These are phyloP conservation scores for Syrmaticus mikado DNA, from an alignment of 2,113 vertebrate genomes.

Conservation along the genomic window DNA sequence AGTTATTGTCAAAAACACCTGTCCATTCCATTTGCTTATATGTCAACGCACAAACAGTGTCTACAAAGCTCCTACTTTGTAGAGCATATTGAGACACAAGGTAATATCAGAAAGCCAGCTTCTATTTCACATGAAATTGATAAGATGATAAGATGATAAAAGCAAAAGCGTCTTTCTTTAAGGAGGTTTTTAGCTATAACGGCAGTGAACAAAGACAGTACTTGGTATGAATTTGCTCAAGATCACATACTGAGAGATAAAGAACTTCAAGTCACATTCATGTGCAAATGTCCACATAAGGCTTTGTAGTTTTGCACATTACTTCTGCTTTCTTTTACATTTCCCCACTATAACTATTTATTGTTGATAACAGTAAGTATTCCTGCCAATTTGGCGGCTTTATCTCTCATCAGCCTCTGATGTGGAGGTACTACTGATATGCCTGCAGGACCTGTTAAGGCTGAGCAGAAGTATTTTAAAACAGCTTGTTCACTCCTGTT, in stretches of 20 bases:
- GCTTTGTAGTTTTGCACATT: not conserved
- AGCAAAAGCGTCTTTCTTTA: not conserved
- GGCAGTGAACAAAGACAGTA: not conserved
- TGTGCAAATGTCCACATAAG: not conserved
- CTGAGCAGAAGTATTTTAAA: not conserved
- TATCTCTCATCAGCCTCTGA: constrained; percentile 2
- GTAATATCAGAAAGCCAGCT: not conserved
- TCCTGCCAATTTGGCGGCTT: not conserved
- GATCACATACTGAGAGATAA: constrained; percentile 5
- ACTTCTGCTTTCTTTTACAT: not conserved
- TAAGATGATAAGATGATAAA: not conserved
- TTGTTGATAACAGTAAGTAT: not conserved
- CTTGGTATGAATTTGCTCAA: constrained; percentile 24
- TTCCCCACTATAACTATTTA: not conserved
- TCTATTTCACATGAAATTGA: not conserved
- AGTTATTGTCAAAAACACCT: constrained; percentile 27
- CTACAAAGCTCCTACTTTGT: not conserved
- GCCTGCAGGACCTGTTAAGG: not conserved
- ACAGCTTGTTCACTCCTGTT: not conserved
- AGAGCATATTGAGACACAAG: not conserved
- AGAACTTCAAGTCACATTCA: not conserved
- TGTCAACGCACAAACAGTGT: not conserved
- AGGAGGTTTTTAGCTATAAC: not conserved
- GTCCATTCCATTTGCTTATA: not conserved
- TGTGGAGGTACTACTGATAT: not conserved